phyloP scores from a whole-genome alignment of 2,888 invertebrate genomes.

The Cetonia aurata region DNA sequence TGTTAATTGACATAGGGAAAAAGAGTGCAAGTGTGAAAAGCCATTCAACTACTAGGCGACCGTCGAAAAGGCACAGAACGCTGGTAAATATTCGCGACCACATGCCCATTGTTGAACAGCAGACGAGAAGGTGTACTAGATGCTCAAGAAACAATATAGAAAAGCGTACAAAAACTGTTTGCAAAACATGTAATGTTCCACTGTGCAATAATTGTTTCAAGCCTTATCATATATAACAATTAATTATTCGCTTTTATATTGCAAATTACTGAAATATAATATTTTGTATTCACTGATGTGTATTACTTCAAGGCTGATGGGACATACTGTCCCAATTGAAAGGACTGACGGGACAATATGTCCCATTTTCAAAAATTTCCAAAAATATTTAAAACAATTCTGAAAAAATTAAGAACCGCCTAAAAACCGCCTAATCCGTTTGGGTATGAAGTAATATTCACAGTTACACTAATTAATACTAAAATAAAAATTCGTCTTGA shows the following conservation, averaged over 20 bases:
- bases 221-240: no score
- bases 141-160: no score
- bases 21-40: no score
- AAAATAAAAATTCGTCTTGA: slow-evolving; percentile 2
- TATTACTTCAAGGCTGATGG: slow-evolving; percentile 4
- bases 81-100: not conserved
- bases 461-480: no score
- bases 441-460: not conserved
- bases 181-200: not conserved
- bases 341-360: not conserved
- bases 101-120: not conserved
- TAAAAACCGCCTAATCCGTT: not conserved
- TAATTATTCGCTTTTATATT: no score
- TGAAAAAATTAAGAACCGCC: not conserved
- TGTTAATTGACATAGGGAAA: no score
- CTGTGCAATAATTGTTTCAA: not conserved
- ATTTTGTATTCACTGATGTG: no score
- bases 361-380: slow-evolving; percentile 2
- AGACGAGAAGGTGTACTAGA: not conserved
- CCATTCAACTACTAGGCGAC: no score
- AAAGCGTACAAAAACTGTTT: no score
- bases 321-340: slow-evolving; percentile 1
- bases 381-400: slow-evolving; percentile 4
- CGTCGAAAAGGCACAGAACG: no score
- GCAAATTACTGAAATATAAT: no score